These are phyloP conservation scores for Agrilus planipennis DNA, from an alignment of 1,140 invertebrate genomes.

Conservation along the genomic window DNA sequence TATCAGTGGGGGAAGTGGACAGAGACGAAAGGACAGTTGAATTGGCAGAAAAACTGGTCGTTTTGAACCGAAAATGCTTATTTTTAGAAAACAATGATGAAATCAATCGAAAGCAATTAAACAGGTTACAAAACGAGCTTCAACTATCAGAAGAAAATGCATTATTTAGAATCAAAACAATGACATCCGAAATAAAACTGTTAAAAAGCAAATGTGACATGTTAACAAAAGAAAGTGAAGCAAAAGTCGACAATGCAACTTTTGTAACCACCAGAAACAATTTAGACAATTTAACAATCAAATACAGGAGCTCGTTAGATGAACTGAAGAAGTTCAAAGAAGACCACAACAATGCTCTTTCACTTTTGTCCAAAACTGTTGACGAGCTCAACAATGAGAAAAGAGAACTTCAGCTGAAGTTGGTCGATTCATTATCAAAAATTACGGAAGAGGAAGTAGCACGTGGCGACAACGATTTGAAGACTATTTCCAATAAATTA, in stretches of 20 bases:
- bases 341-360: constrained; percentile 13
- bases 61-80: constrained; percentile 24
- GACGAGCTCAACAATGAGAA: constrained; percentile 26
- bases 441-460: constrained; percentile 1
- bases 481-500: constrained; percentile 18
- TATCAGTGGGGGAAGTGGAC: constrained; percentile 5
- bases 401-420: constrained; percentile 19
- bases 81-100: constrained; percentile 28
- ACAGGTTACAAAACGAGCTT: constrained; percentile 27
- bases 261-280: constrained; percentile 28
- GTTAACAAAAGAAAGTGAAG: constrained; percentile 26
- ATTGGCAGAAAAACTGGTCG: constrained; percentile 15
- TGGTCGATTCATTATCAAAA: constrained; percentile 13
- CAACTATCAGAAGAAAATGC: constrained; percentile 24
- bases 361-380: constrained; percentile 22
- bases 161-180: constrained; percentile 26
- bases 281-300: constrained; percentile 31
- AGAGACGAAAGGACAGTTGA: constrained; percentile 22
- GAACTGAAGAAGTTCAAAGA: constrained; percentile 18
- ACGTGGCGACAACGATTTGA: constrained; percentile 7
- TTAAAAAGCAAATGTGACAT: constrained; percentile 24
- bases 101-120: constrained; percentile 27
- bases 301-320: constrained; percentile 28
- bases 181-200: constrained; percentile 25
- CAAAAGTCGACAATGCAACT: constrained; percentile 23